Evolutionary conservation across 2,888 invertebrate species (phyloP), one percentile per base, ranked within the genome.

Genomic region (Heteromyza rotundicornis): DNA sequence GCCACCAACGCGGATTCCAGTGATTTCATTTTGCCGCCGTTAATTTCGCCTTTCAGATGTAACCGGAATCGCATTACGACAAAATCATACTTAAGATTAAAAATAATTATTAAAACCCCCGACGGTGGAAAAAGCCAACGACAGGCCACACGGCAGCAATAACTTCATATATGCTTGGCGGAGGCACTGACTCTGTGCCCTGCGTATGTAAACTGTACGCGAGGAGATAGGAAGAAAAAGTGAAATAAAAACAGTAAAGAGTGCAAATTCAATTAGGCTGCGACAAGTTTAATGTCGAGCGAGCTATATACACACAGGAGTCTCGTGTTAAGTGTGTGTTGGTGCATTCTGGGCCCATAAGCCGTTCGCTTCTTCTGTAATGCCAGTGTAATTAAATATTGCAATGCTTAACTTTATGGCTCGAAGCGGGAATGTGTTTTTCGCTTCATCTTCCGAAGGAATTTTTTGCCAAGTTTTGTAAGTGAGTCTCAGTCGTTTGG

Each of bases 201-300:
- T 7, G 10, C 10, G n/a, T 3, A 27, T 10, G 20, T 17, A 2
- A 17, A 19, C 20, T 20, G 47, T n/a, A n/a, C n/a, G n/a, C n/a
- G n/a, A n/a, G n/a, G n/a, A n/a, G n/a, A n/a, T n/a, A n/a, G n/a
- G n/a, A n/a, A n/a, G n/a, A n/a, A n/a, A n/a, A n/a, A n/a, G n/a
- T n/a, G n/a, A n/a, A n/a, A n/a, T n/a, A 40, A 7, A n/a, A n/a
- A n/a, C 40, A n/a, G n/a, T n/a, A 20, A 17, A 5, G 19, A 47
- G 19, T 20, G 47, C 47, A 47, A 47, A 47, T 47, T 47, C 47
- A 47, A 47, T 47, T 47, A 47, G 20, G 47, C 14, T 19, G 20
- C 40, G 40, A 40, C 40, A 40, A n/a, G 40, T 40, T 7, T 40
- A n/a, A 3, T 10, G 40, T 7, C 20, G 14, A 47, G 47, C n/a